Percentiles rank a stretch among this genome's conserved stretches.
Conservation (phyloP, 2,888 invertebrate species). For the Zonitis immaculata region DNA sequence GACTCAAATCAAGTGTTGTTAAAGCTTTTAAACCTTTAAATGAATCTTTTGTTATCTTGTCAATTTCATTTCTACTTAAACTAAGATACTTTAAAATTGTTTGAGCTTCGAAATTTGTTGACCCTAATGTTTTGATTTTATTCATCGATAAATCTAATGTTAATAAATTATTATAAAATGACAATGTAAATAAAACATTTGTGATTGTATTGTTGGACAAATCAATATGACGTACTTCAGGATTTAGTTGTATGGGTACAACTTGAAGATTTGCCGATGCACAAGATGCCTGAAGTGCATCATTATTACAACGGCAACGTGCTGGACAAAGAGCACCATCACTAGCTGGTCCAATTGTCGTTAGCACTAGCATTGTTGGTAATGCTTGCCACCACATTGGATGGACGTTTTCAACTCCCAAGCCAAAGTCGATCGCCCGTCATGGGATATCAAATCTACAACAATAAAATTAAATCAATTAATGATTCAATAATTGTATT, state of each 20-base stretch:
- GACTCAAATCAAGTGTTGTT: slow-evolving; percentile 65
- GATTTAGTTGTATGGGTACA: slow-evolving; percentile 85
- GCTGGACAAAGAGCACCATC: slow-evolving; percentile 61
- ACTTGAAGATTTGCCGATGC: slow-evolving; percentile 74
- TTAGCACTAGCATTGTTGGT: slow-evolving; percentile 50
- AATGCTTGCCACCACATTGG: slow-evolving; percentile 47
- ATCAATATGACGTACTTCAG: slow-evolving; percentile 76
- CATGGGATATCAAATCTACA: slow-evolving; percentile 40
- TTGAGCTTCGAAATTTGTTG: slow-evolving; percentile 76
- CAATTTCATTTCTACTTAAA: slow-evolving; percentile 70
- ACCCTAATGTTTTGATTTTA: slow-evolving; percentile 72
- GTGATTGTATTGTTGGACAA: slow-evolving; percentile 79
- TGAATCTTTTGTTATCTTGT: slow-evolving; percentile 67
- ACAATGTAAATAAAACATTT: slow-evolving; percentile 71
- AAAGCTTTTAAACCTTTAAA: slow-evolving; percentile 69
- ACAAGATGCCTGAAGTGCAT: slow-evolving; percentile 72
- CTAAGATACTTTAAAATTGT: slow-evolving; percentile 69
- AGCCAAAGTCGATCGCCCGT: slow-evolving; percentile 43
- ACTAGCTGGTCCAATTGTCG: slow-evolving; percentile 41
- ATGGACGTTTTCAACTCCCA: slow-evolving; percentile 46
- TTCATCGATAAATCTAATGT: slow-evolving; percentile 80
- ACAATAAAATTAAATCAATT: background rate
- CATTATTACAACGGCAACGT: slow-evolving; percentile 76
- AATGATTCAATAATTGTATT: too few species aligned
- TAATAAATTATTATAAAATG: slow-evolving; percentile 74